A percentile compares a stretch with the other conserved stretches of the same genome.
Conservation (phyloP, 2,888 invertebrate genomes). For the Agonopterix alstromeriana region DNA sequence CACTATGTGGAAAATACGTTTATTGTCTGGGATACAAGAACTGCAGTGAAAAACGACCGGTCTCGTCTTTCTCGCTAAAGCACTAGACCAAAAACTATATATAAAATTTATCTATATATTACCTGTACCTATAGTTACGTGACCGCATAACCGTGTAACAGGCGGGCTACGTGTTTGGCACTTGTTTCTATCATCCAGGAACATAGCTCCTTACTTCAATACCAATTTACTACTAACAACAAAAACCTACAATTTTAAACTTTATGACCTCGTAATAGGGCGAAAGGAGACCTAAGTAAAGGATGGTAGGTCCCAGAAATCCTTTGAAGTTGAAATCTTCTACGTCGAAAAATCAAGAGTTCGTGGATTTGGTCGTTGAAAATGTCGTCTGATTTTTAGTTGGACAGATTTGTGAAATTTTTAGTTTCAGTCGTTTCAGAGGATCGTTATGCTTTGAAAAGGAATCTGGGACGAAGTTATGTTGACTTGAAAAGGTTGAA, state of each 20-base stretch:
- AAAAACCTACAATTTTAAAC: too few species aligned
- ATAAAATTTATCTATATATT: constrained; percentile 39
- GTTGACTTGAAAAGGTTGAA: too few species aligned
- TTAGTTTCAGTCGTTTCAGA: too few species aligned
- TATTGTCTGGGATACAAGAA: too few species aligned
- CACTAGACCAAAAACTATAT: constrained; percentile 12
- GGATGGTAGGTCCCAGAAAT: constrained; percentile 3
- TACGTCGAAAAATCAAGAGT: constrained; percentile 13
- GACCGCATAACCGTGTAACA: constrained; percentile 44
- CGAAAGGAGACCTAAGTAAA: too few species aligned
- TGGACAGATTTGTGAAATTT: too few species aligned
- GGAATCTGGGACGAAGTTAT: too few species aligned
- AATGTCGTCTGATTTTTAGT: constrained; percentile 2
- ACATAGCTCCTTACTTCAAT: constrained; percentile 1
- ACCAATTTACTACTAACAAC: neutral
- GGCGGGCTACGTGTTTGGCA: constrained; percentile 39
- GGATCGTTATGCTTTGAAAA: too few species aligned
- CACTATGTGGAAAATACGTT: too few species aligned
- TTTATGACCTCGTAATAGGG: too few species aligned
- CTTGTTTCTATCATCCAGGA: constrained; percentile 20
- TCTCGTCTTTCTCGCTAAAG: too few species aligned
- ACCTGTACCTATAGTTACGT: constrained; percentile 25
- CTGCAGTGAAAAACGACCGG: too few species aligned
- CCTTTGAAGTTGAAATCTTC: constrained; percentile 13
- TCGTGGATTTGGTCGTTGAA: constrained; percentile 10